Percentiles rank a stretch among this genome's conserved stretches.
Conservation (phyloP, 2,888 invertebrate genomes). For the Oligia strigilis region DNA sequence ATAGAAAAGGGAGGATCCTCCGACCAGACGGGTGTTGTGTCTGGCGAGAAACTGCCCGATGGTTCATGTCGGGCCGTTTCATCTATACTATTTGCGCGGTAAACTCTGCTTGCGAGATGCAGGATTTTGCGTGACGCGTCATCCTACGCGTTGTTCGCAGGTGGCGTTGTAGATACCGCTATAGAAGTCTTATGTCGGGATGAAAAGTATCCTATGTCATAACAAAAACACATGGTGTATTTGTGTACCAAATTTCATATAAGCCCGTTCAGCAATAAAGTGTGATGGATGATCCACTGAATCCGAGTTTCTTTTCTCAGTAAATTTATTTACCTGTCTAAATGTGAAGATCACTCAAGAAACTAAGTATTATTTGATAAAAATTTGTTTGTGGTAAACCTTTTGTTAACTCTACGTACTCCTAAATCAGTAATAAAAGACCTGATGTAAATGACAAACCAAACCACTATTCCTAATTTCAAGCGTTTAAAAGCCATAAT, state of each 20-base stretch:
- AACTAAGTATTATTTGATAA: neutral
- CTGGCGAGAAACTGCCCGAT: too few species aligned
- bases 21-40: too few species aligned
- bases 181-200: neutral
- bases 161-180: too few species aligned
- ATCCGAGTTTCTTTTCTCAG: neutral
- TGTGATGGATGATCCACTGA: neutral
- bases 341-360: neutral
- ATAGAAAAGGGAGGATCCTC: too few species aligned
- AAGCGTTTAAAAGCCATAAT: neutral
- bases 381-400: too few species aligned
- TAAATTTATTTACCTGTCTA: neutral
- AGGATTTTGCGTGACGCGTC: too few species aligned
- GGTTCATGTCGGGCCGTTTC: too few species aligned
- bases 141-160: too few species aligned
- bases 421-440: neutral
- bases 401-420: neutral
- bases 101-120: too few species aligned
- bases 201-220: neutral
- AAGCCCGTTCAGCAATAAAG: neutral
- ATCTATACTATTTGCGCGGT: too few species aligned
- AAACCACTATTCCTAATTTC: neutral
- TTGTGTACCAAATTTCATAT: neutral
- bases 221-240: neutral
- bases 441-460: neutral